A percentile compares a stretch with the other conserved stretches of the same genome.
Evolutionary conservation across 2,888 invertebrate species (phyloP).

Genomic region (Chaetogeoica ovagalla): DNA sequence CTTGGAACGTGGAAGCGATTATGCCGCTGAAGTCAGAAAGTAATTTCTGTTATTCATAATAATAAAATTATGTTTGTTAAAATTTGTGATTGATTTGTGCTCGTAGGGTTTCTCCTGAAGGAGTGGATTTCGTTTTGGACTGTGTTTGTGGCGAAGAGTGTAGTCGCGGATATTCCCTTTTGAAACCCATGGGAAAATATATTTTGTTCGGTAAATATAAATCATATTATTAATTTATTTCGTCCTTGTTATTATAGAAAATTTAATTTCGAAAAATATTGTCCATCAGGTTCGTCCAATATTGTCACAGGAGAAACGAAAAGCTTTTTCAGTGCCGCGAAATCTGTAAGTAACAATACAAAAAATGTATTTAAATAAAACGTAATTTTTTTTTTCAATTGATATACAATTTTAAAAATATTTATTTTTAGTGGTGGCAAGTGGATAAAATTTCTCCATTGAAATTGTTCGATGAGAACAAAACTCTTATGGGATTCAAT

Average conservation of each 20-base stretch:
- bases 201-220: constrained; percentile 72
- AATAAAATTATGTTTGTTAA: neutral
- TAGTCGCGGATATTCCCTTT: constrained; percentile 78
- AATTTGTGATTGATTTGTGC: constrained; percentile 53
- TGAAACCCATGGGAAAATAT: constrained; percentile 87
- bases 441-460: constrained; percentile 87
- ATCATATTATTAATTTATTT: neutral
- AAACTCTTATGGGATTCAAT: constrained; percentile 80
- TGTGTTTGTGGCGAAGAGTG: constrained; percentile 88
- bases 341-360: constrained; percentile 70
- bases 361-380: constrained; percentile 2
- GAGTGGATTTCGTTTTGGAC: constrained; percentile 84
- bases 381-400: neutral
- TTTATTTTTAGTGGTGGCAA: constrained; percentile 77
- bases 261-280: neutral
- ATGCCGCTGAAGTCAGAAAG: constrained; percentile 83
- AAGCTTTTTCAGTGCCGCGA: constrained; percentile 87
- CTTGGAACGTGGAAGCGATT: constrained; percentile 79
- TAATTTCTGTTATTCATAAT: constrained; percentile 58
- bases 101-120: constrained; percentile 70
- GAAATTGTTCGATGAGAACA: constrained; percentile 87
- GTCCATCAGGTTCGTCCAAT: constrained; percentile 76
- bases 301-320: constrained; percentile 89
- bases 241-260: constrained; percentile 6
- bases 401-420: neutral